Base-by-base conservation (phyloP, 2,113 vertebrate genomes). In the Aegithalos caudatus region DNA sequence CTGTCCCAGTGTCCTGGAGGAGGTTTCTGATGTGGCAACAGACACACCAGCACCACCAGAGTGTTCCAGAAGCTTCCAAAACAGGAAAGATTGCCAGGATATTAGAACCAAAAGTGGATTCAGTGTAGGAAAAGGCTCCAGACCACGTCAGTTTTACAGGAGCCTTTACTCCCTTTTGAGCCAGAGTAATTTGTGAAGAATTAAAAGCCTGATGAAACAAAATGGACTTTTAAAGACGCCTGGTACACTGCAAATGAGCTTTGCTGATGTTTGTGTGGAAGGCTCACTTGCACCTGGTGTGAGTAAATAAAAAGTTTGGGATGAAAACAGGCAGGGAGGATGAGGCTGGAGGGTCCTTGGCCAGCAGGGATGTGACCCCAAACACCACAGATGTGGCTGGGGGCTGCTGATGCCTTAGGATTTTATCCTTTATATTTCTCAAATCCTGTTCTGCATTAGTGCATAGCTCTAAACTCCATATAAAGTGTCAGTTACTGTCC, bases 381-480 rank as follows among this genome's bases (percentile, higher is more conserved):
- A 4, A 25, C 25, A 9, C 16, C 11, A 0, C 6, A 2, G 14
- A 9, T 38, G 1, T 0, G 10, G 16, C 1, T 23, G 47, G 53
- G 35, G 22, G 10, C 57, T 50, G 11, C 4, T 9, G 31, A 44
- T 23, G 7, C 38, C 24, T 35, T 12, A 6, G 10, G 38, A 54
- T 19, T 54, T 65, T 5, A 54, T 20, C 33, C 4, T 54, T 79
- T 44, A 2, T 24, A 3, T 54, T 15, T 53, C 17, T 44, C 15
- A 65, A 3, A 54, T 29, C 14, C 33, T 65, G 44, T 29, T 3
- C 9, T 44, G 38, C 12, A 9, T 44, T 24, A 35, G 24, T 53
- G 24, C 4, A 19, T 7, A 4, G 3, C 33, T 54, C 48, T 12
- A 3, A 44, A 54, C 9, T 65, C 38, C 38, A 35, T 4, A 23